phyloP scores from a whole-genome alignment of 2,797 vertebrate genomes.

The Meriones psammophilus region DNA sequence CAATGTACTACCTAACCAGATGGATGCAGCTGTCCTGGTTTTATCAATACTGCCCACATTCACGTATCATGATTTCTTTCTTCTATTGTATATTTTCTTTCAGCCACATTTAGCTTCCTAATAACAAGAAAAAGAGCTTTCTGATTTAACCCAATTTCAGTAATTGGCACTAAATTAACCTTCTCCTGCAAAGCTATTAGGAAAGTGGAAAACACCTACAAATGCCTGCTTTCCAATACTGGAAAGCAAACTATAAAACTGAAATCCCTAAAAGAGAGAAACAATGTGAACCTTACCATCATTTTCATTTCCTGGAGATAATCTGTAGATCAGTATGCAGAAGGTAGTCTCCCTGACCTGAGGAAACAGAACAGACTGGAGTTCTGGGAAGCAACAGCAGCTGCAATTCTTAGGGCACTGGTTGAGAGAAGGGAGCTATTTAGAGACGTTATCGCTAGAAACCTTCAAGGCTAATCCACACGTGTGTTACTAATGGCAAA shows the following conservation, averaged over 20 bases:
- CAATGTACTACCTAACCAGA: background rate
- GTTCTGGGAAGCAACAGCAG: background rate
- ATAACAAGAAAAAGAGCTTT: slow-evolving; percentile 42
- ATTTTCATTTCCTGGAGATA: background rate
- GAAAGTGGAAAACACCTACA: slow-evolving; percentile 49
- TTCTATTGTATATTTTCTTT: slow-evolving; percentile 24
- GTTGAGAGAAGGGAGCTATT: background rate
- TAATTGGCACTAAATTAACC: slow-evolving; percentile 43
- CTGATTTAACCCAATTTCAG: slow-evolving; percentile 48
- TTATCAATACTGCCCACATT: background rate
- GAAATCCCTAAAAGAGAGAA: slow-evolving; percentile 40
- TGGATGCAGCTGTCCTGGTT: background rate
- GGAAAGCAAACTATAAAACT: slow-evolving; percentile 55
- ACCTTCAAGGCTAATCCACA: background rate
- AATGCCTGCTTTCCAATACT: background rate
- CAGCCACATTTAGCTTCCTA: slow-evolving; percentile 24
- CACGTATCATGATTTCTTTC: background rate
- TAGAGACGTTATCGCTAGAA: slow-evolving; percentile 42
- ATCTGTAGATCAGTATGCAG: background rate
- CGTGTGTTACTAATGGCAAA: slow-evolving; percentile 25
- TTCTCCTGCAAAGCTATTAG: slow-evolving; percentile 44
- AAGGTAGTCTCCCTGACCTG: background rate
- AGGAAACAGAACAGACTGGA: slow-evolving; percentile 9
- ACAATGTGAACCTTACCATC: background rate
- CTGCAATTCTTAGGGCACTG: slow-evolving; percentile 19